Evolutionary conservation across 2,113 vertebrate species (phyloP).

Genomic region (Megaceryle maxima): DNA sequence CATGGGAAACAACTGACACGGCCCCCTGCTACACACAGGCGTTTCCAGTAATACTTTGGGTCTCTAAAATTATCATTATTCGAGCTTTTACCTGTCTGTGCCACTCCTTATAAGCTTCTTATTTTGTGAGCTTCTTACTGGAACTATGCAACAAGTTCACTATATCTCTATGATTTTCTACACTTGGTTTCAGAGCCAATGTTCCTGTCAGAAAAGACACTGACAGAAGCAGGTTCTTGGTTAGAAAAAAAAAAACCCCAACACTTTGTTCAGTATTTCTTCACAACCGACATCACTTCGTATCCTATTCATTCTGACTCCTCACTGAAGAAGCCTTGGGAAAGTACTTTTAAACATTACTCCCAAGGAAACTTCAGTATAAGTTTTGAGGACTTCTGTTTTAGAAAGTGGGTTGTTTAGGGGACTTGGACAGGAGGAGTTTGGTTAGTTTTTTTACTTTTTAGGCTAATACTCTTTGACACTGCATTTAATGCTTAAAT

Average conservation of each 20-base stretch:
- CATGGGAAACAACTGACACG: rapidly evolving
- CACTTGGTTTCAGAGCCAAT: not conserved
- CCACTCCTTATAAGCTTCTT: not conserved
- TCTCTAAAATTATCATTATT: not conserved
- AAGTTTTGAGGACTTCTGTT: not conserved
- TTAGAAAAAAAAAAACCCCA: not conserved
- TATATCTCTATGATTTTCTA: not conserved
- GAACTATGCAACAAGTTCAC: not conserved
- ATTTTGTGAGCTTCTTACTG: not conserved
- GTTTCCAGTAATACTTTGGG: not conserved
- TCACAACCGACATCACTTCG: not conserved
- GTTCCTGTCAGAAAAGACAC: not conserved
- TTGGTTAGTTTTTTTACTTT: not conserved
- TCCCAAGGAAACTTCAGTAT: not conserved
- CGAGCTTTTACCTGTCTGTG: not conserved
- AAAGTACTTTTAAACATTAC: not conserved
- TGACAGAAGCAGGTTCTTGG: not conserved
- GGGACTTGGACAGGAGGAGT: no score
- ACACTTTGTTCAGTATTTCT: not conserved
- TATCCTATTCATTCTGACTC: not conserved
- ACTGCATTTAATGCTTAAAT: not conserved
- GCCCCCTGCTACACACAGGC: no score
- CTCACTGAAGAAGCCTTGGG: not conserved
- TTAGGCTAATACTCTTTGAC: rapidly evolving
- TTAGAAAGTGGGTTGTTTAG: rapidly evolving